Evolutionary conservation across 2,113 vertebrate species (phyloP).

Genomic region (Lepus americanus): DNA sequence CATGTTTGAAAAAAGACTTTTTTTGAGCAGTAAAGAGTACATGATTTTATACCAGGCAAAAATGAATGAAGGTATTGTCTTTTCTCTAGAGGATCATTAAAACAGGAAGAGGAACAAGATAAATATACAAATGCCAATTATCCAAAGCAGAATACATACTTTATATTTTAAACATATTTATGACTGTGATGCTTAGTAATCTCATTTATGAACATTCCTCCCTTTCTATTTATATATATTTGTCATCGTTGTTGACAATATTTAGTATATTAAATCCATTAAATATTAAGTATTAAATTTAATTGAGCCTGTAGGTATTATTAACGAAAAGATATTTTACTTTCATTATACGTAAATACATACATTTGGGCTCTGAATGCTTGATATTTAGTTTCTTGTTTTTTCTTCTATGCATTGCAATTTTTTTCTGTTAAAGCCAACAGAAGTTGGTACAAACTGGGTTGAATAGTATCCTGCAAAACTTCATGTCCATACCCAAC

Average conservation of each 20-base stretch:
- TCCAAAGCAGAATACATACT: background rate
- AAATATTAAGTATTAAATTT: too few species aligned
- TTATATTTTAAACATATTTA: background rate
- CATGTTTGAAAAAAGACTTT: conserved; percentile 9
- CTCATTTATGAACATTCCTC: background rate
- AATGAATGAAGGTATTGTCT: conserved; percentile 20
- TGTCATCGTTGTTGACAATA: background rate
- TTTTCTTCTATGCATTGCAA: background rate
- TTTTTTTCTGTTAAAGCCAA: background rate
- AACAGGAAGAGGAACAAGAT: background rate
- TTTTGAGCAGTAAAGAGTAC: background rate
- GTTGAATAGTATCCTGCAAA: background rate
- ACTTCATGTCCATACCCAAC: background rate
- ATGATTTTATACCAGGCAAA: conserved; percentile 26
- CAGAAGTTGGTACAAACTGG: background rate
- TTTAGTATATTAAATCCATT: conserved; percentile 28
- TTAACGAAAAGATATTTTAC: background rate
- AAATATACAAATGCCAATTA: conserved; percentile 48
- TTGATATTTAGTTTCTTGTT: background rate
- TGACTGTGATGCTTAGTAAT: background rate
- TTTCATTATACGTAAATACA: background rate
- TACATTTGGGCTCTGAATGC: background rate
- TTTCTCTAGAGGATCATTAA: background rate
- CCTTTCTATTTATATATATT: background rate
- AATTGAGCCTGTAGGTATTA: background rate